Evolutionary conservation across 1,140 invertebrate species (phyloP), one percentile per base, ranked within the genome.

Genomic region (Cephus cinctus): DNA sequence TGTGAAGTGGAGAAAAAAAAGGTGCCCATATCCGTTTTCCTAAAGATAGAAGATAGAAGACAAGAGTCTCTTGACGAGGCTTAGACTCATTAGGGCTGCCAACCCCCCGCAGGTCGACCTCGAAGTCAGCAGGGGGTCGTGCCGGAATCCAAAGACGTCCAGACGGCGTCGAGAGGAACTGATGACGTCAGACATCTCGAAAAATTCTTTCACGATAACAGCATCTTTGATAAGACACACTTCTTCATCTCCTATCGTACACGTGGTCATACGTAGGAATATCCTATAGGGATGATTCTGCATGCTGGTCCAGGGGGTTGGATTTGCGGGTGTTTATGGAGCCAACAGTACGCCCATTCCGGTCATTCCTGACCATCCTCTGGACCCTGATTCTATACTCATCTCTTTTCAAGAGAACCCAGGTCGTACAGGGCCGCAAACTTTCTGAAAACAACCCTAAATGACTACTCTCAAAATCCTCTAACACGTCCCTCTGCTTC

Each of bases 21-120:
- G n/a, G n/a, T n/a, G n/a, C n/a, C n/a, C n/a, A n/a, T n/a, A n/a
- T n/a, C n/a, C n/a, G n/a, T n/a, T n/a, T n/a, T n/a, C n/a, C n/a
- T n/a, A n/a, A n/a, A n/a, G n/a, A n/a, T 18, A 2, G 27, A 35
- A 27, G 35, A 21, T 27, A 22, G 22, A 34, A 14, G 52, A 62
- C 54, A 57, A 50, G 41, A 39, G 50, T 47, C 41, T 43, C 31
- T 56, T 42, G 52, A 59, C 57, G 47, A 63, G 40, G n/a, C 46
- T 47, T 62, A 53, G 61, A 51, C 59, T 70, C 71, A 70, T 75
- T 74, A 71, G 65, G 63, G 57, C 54, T 67, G 65, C 62, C 62
- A 71, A 61, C 56, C 61, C 57, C 70, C 69, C 56, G 65, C 56
- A 53, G 66, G 52, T 65, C 47, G 57, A 58, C 69, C 66, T 71